phyloP scores from a whole-genome alignment of 2,797 vertebrate genomes.

The Lycodopsis pacificus region DNA sequence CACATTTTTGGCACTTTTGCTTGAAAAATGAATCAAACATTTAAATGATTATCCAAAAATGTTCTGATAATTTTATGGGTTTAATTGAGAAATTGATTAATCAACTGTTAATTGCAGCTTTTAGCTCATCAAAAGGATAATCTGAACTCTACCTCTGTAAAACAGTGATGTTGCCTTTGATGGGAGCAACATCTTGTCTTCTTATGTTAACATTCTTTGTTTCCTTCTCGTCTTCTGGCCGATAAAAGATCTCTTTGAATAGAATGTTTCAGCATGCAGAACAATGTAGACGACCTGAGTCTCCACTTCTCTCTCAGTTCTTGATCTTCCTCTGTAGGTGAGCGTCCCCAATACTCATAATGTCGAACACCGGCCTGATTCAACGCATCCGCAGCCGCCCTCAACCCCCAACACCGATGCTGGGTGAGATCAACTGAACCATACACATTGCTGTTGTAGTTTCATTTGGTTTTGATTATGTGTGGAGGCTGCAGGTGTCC shows the following conservation, averaged over 20 bases:
- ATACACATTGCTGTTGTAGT: background rate
- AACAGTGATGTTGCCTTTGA: too few relatives aligned
- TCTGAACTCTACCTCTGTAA: too few relatives aligned
- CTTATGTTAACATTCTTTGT: too few relatives aligned
- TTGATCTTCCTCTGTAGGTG: slow-evolving; percentile 27
- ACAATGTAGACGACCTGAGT: background rate
- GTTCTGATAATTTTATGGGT: too few relatives aligned
- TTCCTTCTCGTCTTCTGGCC: background rate
- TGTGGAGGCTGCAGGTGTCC: background rate
- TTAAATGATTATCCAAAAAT: too few relatives aligned
- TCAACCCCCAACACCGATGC: background rate
- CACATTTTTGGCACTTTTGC: too few relatives aligned
- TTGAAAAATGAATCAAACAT: too few relatives aligned
- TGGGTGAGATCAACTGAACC: slow-evolving; percentile 50
- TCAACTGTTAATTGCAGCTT: background rate
- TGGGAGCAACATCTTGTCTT: background rate
- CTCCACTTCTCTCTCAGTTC: background rate
- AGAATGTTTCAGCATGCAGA: background rate
- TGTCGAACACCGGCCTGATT: slow-evolving; percentile 29
- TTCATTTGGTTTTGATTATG: background rate
- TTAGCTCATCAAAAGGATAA: too few relatives aligned
- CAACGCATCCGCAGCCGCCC: slow-evolving; percentile 22
- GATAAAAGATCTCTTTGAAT: background rate
- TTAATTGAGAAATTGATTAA: too few relatives aligned
- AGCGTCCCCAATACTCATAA: slow-evolving; percentile 3